Conservation (phyloP, 2,113 vertebrate species). For the Lampris incognitus region DNA sequence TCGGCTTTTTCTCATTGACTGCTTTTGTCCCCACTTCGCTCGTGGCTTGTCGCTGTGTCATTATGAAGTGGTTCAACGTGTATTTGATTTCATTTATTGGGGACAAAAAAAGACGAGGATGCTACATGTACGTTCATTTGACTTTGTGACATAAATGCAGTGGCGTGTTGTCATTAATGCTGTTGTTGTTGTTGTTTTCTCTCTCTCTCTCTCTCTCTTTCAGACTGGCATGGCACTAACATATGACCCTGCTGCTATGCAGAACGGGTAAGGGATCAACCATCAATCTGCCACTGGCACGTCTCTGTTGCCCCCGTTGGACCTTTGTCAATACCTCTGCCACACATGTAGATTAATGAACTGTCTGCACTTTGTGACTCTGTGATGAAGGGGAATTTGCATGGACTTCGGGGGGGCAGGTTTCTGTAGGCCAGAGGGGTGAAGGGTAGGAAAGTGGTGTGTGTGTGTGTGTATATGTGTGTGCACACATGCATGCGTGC, state of each 20-base stretch:
- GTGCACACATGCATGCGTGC: not conserved
- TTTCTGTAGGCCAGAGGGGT: constrained; percentile 34
- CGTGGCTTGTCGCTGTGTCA: constrained; percentile 59
- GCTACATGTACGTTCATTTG: constrained; percentile 36
- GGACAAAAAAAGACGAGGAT: constrained; percentile 40
- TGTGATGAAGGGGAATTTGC: constrained; percentile 69
- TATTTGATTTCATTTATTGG: constrained; percentile 52
- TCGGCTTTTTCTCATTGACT: constrained; percentile 60
- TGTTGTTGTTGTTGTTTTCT: constrained; percentile 59
- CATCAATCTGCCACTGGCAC: constrained; percentile 55
- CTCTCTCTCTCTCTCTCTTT: constrained; percentile 50
- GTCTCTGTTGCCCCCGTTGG: constrained; percentile 53
- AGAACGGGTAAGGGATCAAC: constrained; percentile 91
- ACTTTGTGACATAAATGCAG: constrained; percentile 34
- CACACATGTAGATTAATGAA: constrained; percentile 75
- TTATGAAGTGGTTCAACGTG: constrained; percentile 53
- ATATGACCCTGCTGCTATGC: constrained; percentile 95
- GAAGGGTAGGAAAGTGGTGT: constrained; percentile 27
- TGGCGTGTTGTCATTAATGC: constrained; percentile 21
- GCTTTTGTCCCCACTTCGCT: constrained; percentile 30
- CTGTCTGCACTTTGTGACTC: constrained; percentile 69
- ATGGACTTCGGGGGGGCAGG: constrained; percentile 43
- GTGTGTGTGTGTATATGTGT: constrained; percentile 15
- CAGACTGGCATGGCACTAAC: constrained; percentile 97
- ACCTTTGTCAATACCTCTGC: constrained; percentile 61